Percentiles rank a stretch among this genome's conserved stretches.
These are phyloP conservation scores for Sebastes cheni DNA, from an alignment of 2,797 vertebrate species.

Conservation along the genomic window DNA sequence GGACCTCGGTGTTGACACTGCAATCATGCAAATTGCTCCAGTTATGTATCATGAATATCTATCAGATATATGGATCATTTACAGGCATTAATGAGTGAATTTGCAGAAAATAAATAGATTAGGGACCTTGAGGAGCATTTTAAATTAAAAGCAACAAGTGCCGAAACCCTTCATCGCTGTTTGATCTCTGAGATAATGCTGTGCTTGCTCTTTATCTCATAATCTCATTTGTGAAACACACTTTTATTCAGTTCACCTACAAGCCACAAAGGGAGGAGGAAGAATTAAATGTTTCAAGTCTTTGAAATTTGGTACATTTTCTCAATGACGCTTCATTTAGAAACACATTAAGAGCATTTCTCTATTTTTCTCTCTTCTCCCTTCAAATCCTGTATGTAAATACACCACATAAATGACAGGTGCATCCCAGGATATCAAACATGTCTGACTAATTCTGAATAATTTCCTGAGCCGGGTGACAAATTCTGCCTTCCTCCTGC, in stretches of 20 bases:
- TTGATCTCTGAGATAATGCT: neutral
- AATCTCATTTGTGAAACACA: constrained; percentile 9
- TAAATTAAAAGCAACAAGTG: constrained; percentile 22
- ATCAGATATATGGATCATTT: constrained; percentile 32
- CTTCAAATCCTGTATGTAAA: constrained; percentile 48
- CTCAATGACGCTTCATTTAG: constrained; percentile 12
- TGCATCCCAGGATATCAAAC: constrained; percentile 65
- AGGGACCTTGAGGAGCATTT: neutral
- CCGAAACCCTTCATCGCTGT: neutral
- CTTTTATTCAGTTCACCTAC: neutral
- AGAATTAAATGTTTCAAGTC: neutral
- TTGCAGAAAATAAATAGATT: constrained; percentile 3
- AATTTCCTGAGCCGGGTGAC: constrained; percentile 72
- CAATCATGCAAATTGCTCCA: constrained; percentile 45
- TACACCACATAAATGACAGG: constrained; percentile 53
- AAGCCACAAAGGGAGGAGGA: neutral
- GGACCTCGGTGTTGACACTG: constrained; percentile 42
- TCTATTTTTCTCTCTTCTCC: neutral
- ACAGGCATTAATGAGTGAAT: constrained; percentile 3
- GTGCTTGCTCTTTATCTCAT: neutral
- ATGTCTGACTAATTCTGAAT: constrained; percentile 71
- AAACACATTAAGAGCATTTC: constrained; percentile 24
- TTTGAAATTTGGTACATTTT: constrained; percentile 1
- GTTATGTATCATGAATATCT: constrained; percentile 26
- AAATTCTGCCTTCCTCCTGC: constrained; percentile 71